Percentiles rank a stretch among this genome's conserved stretches.
These are phyloP conservation scores for Poecilus cupreus DNA, from an alignment of 2,888 invertebrate species.

Conservation along the genomic window DNA sequence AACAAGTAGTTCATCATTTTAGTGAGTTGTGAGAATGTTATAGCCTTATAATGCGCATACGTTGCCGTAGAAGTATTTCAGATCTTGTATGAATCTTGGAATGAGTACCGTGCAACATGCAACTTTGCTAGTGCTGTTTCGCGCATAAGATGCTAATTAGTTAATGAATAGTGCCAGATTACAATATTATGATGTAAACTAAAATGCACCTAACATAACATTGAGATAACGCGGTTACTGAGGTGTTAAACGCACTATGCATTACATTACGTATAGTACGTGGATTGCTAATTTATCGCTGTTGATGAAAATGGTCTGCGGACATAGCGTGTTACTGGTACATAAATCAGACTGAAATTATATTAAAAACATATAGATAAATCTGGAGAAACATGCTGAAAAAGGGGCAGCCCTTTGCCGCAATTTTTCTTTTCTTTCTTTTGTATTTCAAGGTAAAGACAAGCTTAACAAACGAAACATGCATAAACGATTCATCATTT, in stretches of 20 bases:
- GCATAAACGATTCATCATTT: slow-evolving; percentile 17
- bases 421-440: slow-evolving; percentile 3
- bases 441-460: slow-evolving; percentile 25
- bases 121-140: too few species aligned
- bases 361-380: slow-evolving; percentile 52
- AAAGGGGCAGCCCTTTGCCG: slow-evolving; percentile 25
- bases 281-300: slow-evolving; percentile 39
- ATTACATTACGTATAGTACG: slow-evolving; percentile 38
- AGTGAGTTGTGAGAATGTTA: too few species aligned
- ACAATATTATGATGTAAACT: neutral
- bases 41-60: too few species aligned
- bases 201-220: neutral
- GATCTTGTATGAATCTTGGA: too few species aligned
- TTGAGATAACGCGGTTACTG: neutral
- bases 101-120: too few species aligned
- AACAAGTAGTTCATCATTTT: too few species aligned
- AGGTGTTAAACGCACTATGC: slow-evolving; percentile 23
- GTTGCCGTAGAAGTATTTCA: too few species aligned
- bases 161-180: too few species aligned
- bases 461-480: slow-evolving; percentile 20
- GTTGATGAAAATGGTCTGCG: slow-evolving; percentile 39
- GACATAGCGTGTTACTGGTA: slow-evolving; percentile 19
- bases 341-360: slow-evolving; percentile 54
- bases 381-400: slow-evolving; percentile 39
- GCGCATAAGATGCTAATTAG: neutral